Conservation (phyloP, 2,797 vertebrate genomes). For the Thunnus albacares region DNA sequence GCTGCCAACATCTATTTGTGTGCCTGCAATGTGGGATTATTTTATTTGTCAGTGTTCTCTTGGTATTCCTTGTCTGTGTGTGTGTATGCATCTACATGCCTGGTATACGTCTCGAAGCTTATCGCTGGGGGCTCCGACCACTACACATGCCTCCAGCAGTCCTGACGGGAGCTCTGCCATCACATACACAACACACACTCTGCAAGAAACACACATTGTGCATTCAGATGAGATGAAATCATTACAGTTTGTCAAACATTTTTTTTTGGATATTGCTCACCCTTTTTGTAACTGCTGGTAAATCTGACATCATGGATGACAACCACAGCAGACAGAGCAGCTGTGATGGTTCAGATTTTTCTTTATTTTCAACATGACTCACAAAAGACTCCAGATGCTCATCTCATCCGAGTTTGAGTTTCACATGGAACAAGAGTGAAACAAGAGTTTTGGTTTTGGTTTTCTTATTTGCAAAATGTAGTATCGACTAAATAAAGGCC, state of each 20-base stretch:
- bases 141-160: slow-evolving; percentile 93
- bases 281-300: neutral
- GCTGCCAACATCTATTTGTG: neutral
- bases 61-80: neutral
- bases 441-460: slow-evolving; percentile 13
- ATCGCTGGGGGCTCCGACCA: slow-evolving; percentile 89
- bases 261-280: neutral
- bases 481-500: neutral
- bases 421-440: too few species aligned
- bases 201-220: slow-evolving; percentile 27
- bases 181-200: slow-evolving; percentile 39
- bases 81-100: slow-evolving; percentile 75
- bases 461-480: neutral
- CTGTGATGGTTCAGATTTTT: neutral
- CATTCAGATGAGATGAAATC: neutral
- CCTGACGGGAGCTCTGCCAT: slow-evolving; percentile 91
- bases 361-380: slow-evolving; percentile 11
- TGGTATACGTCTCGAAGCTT: slow-evolving; percentile 85
- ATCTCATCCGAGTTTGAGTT: neutral
- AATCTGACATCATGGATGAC: neutral
- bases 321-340: neutral
- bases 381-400: slow-evolving; percentile 23
- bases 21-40: neutral
- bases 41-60: neutral
- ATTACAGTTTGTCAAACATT: neutral